Base-by-base conservation (phyloP, 2,113 vertebrate species). In the Burhinus oedicnemus region DNA sequence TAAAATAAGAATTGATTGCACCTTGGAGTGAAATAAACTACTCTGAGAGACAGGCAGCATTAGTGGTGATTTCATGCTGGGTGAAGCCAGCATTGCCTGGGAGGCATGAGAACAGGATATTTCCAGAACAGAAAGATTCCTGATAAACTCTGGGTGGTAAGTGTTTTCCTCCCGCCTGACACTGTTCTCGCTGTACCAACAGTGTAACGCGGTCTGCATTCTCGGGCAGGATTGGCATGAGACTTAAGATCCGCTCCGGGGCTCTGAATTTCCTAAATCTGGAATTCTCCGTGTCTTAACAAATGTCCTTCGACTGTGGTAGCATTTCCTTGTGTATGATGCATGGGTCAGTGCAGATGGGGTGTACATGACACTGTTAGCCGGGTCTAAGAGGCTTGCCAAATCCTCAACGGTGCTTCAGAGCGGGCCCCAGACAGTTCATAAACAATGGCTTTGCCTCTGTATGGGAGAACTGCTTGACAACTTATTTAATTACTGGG, bases 1-100 rank as follows among this genome's bases (percentile, higher is more conserved):
- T 80, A 70, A 93, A 96, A 77, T 54, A 72, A n/a, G 30, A 90
- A 85, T 76, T 91, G 78, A 90, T 90, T 96, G 58, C 70, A 91
- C 87, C 62, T 88, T 40, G 44, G 89, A 92, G 78, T 61, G 29
- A 91, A 85, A 87, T 95, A 72, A 90, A 93, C 66, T 79, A 21
- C 62, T 93, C 42, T 72, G 78, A 91, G 42, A 80, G 11, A 38
- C 45, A 88, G 54, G 58, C 77, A 77, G 45, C 0, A 6, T 64
- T 80, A 93, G 62, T 2, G 21, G 54, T 91, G 87, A 92, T 92
- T 95, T 85, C 84, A 87, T 77, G 78, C 83, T 84, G 75, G 81
- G 47, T 93, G 61, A 95, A 90, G 91, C 58, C 58, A 94, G 36
- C 49, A 84, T 70, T 79, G 66, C 74, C 78, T 80, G 49, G 83